phyloP scores from a whole-genome alignment of 2,797 vertebrate genomes.

The Myotis vivesi region DNA sequence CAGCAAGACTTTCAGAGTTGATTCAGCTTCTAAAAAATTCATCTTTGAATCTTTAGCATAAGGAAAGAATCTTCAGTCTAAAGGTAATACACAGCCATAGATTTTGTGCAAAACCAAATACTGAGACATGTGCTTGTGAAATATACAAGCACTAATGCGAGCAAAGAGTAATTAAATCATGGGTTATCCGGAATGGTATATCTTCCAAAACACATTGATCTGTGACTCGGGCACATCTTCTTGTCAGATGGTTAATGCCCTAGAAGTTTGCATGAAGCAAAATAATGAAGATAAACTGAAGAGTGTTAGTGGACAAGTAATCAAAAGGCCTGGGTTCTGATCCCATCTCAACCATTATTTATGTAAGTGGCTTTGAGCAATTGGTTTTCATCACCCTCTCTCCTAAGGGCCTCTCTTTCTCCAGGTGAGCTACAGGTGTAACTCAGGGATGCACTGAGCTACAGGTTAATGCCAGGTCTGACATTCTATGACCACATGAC shows the following conservation, averaged over 20 bases:
- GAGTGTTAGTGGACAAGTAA: background rate
- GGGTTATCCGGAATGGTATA: background rate
- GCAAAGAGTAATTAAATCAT: background rate
- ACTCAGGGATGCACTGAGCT: background rate
- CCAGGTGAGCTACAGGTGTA: background rate
- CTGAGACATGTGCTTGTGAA: background rate
- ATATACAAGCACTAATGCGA: background rate
- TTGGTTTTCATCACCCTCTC: background rate
- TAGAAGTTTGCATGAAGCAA: background rate
- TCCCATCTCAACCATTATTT: background rate
- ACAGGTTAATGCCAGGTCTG: background rate
- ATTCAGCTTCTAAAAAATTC: background rate
- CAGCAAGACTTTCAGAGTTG: background rate
- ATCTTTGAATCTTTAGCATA: background rate
- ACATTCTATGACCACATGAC: background rate
- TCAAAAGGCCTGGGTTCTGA: background rate
- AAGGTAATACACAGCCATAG: background rate
- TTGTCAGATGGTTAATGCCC: background rate
- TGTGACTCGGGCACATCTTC: background rate
- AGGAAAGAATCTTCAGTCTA: background rate
- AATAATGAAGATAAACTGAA: background rate
- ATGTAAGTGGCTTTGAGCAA: background rate
- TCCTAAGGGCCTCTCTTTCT: background rate
- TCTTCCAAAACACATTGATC: background rate
- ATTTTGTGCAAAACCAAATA: conserved; percentile 22